Conservation (phyloP, 2,888 invertebrate species). For the Andrena minutula region DNA sequence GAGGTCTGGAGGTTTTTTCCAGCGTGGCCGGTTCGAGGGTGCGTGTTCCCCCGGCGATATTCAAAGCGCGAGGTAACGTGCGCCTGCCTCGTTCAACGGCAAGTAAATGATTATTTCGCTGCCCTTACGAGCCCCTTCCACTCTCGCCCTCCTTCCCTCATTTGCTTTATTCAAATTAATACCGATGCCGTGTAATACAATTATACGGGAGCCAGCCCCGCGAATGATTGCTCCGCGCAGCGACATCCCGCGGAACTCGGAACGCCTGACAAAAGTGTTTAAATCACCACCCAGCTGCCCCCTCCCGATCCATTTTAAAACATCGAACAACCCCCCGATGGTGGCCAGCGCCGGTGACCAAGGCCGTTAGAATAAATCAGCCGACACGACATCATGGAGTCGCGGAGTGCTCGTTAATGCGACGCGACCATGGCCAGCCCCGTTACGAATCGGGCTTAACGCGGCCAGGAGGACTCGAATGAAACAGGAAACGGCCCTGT, state of each 20-base stretch:
- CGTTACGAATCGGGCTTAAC: constrained; percentile 39
- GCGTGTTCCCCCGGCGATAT: constrained; percentile 17
- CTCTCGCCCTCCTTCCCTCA: neutral
- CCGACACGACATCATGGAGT: constrained; percentile 1
- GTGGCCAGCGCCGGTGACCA: neutral
- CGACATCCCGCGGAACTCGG: no score
- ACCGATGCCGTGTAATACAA: neutral
- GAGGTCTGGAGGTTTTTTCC: constrained; percentile 3
- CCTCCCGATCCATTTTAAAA: neutral
- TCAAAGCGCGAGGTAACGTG: constrained; percentile 6
- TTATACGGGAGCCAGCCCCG: neutral
- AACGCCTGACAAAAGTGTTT: no score
- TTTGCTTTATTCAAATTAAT: neutral
- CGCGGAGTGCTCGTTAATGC: constrained; percentile 24
- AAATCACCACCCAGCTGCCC: no score
- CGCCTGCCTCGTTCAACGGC: constrained; percentile 20
- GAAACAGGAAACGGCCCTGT: constrained; percentile 48
- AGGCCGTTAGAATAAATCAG: constrained; percentile 8
- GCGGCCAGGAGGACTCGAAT: constrained; percentile 2
- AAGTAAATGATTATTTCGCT: constrained; percentile 39
- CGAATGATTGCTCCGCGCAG: no score
- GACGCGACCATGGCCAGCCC: constrained; percentile 4
- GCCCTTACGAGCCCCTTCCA: neutral
- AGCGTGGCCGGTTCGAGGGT: neutral
- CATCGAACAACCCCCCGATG: neutral